These are phyloP conservation scores for Drosophila anceps DNA, from an alignment of 2,888 invertebrate species.

Conservation along the genomic window DNA sequence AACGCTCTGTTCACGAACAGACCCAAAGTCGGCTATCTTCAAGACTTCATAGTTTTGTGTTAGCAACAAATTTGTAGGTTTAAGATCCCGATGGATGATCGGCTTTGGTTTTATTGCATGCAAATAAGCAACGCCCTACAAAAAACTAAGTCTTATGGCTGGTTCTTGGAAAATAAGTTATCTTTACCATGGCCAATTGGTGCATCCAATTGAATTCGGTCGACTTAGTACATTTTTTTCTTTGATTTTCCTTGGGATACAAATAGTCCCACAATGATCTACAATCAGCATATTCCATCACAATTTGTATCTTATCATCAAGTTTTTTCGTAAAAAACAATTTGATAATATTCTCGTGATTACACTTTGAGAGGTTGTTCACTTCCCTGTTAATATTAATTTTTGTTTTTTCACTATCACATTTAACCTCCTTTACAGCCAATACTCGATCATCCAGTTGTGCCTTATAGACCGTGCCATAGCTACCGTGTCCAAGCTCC, in stretches of 20 bases:
- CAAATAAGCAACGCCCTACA: conserved; percentile 20
- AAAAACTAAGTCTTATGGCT: neutral
- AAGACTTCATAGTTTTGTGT: conserved; percentile 1
- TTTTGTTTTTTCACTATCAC: too few relatives aligned
- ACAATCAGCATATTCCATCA: conserved; percentile 25
- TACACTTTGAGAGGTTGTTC: neutral
- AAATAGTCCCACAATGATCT: conserved; percentile 23
- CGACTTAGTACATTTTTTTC: neutral
- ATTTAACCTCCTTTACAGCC: too few relatives aligned
- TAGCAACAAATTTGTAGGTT: conserved; percentile 24
- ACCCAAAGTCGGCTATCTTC: conserved; percentile 26
- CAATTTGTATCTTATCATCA: neutral
- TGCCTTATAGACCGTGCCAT: too few relatives aligned
- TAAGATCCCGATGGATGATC: conserved; percentile 29
- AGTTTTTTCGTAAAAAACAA: neutral
- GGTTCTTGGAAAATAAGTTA: neutral
- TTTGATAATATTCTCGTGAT: neutral
- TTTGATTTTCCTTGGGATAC: neutral
- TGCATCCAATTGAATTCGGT: conserved; percentile 18
- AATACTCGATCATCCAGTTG: too few relatives aligned
- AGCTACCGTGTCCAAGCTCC: too few relatives aligned
- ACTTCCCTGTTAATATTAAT: too few relatives aligned
- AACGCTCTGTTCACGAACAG: conserved; percentile 3
- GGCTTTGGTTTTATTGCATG: conserved; percentile 5
- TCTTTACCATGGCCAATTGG: conserved; percentile 18